Evolutionary conservation across 2,113 vertebrate species (phyloP), one percentile per base, ranked within the genome.

Genomic region (Limnothrissa miodon): DNA sequence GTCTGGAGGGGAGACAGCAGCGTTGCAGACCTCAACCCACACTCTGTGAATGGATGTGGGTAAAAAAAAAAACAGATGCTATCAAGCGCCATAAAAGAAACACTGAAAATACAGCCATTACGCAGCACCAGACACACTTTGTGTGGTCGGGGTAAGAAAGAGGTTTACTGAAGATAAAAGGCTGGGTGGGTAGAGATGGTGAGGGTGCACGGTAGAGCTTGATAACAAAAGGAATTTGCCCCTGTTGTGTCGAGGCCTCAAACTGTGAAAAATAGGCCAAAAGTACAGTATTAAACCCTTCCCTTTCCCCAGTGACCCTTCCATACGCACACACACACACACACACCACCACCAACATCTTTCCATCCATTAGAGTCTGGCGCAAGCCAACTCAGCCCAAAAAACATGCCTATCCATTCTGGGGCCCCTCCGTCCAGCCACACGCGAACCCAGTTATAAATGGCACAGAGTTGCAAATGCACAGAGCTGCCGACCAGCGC

Each of bases 71-170:
- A 42, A 42, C 79, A 78, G 87, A 86, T 86, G 11, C 45, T 66
- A 83, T 53, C 84, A 86, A 17, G 45, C 79, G 80, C 78, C 78
- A 79, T 78, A 51, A 7, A n/a, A 62, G 59, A 15, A 86, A 25
- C 42, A 39, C 78, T 23, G 45, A 45, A 86, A 81, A 86, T 80
- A 82, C 70, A 78, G 81, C 81, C 78, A 46, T 84, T 86, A 44
- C 74, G 33, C 46, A 70, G 78, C 83, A 86, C 59, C 81, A 70
- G 29, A 74, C 83, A 88, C 74, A 86, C 83, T 84, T 88, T 33
- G 84, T 88, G 59, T 82, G 74, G 78, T 82, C 5, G 42, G 42
- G 2, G n/a, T 70, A 62, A 80, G 74, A 78, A 80, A 39, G 81
- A 80, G n/a, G 84, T 48, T 78, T 46, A 83, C 66, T 19, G 80